Conservation (phyloP, 2,797 vertebrate genomes). For the Phyllotis vaccarum region DNA sequence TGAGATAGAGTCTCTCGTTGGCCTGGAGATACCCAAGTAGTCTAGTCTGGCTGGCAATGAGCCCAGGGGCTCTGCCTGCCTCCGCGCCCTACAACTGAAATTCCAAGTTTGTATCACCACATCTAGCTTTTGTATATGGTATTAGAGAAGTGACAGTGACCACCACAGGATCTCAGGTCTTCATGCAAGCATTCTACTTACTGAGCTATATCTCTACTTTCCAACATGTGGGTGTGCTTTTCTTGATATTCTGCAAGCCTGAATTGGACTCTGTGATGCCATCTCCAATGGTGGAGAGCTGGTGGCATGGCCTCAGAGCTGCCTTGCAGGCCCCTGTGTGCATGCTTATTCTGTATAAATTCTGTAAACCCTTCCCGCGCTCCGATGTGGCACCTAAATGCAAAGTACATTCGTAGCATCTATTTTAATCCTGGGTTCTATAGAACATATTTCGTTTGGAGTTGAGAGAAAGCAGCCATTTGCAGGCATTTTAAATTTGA, state of each 20-base stretch:
- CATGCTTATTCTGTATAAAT: background rate
- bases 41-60: background rate
- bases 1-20: background rate
- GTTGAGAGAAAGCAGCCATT: constrained; percentile 60
- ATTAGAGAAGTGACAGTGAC: background rate
- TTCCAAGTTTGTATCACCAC: no score
- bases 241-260: background rate
- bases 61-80: background rate
- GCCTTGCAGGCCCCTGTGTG: fast-evolving
- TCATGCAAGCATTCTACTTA: background rate
- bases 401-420: background rate
- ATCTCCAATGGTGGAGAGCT: background rate
- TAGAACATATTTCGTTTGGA: constrained; percentile 6
- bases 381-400: background rate
- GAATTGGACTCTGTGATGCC: background rate
- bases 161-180: background rate
- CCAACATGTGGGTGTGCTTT: background rate
- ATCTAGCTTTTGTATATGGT: background rate
- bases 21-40: background rate
- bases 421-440: background rate
- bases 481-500: constrained; percentile 61
- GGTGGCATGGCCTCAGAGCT: no score
- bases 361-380: background rate
- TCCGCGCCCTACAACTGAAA: background rate
- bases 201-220: background rate